Percentiles rank a stretch among this genome's conserved stretches.
Conservation (phyloP, 2,888 invertebrate genomes). For the Sesia apiformis region DNA sequence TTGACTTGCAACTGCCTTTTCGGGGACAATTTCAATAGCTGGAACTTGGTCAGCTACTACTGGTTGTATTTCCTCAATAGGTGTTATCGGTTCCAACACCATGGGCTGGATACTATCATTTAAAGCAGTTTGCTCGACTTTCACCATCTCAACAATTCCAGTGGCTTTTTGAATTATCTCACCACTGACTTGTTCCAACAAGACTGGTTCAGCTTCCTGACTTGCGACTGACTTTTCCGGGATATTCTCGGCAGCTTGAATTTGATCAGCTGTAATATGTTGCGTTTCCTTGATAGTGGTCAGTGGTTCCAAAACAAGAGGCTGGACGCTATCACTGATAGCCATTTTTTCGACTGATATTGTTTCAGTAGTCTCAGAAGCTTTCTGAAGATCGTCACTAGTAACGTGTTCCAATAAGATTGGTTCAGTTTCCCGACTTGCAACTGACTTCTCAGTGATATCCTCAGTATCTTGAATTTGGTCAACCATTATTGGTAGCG, state of each 20-base stretch:
- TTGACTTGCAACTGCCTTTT: neutral
- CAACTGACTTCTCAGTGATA: neutral
- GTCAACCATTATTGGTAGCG: neutral
- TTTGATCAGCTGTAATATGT: neutral
- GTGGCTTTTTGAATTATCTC: neutral
- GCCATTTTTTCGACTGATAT: neutral
- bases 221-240: neutral
- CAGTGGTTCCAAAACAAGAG: neutral
- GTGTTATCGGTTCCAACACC: neutral
- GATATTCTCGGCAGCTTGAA: neutral
- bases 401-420: neutral
- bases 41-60: neutral
- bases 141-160: neutral
- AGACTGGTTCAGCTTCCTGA: neutral
- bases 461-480: neutral
- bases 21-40: neutral
- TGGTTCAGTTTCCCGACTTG: neutral
- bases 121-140: neutral
- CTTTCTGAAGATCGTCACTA: neutral
- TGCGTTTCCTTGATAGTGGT: neutral
- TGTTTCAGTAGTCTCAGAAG: neutral
- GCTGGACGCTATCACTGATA: neutral
- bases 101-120: neutral
- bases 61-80: neutral
- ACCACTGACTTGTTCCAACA: neutral